These are phyloP conservation scores for Idaea straminata DNA, from an alignment of 2,888 invertebrate genomes.

Conservation along the genomic window DNA sequence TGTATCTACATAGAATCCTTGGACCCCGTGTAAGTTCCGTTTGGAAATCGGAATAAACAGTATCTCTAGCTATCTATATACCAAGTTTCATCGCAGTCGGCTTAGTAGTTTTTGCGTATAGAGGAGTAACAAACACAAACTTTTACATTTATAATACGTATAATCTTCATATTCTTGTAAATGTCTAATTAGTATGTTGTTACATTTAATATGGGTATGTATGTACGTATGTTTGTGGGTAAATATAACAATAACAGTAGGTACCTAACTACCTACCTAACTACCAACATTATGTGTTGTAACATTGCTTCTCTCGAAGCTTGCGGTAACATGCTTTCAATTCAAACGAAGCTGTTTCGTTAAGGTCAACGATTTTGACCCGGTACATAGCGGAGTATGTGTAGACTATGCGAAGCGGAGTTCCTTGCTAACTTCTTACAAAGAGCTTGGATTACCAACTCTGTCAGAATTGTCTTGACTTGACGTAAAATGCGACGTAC, in stretches of 20 bases:
- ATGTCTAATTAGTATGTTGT: background rate
- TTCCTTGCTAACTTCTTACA: no score
- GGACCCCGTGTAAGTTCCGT: no score
- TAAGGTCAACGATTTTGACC: conserved; percentile 28
- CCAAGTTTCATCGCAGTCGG: no score
- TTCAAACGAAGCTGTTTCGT: conserved; percentile 22
- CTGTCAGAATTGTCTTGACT: no score
- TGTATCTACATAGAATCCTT: no score
- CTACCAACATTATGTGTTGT: conserved; percentile 26
- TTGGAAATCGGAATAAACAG: no score
- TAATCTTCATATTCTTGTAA: background rate
- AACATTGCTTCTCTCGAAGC: conserved; percentile 44
- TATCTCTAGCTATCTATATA: no score
- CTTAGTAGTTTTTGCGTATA: no score
- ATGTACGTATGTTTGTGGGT: background rate
- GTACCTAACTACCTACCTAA: conserved; percentile 24
- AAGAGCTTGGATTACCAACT: no score
- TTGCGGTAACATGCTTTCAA: conserved; percentile 49
- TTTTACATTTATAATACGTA: background rate
- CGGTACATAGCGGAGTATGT: background rate
- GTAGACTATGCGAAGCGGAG: no score
- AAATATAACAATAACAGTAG: conserved; percentile 34
- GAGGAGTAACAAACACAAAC: no score
- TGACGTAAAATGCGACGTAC: no score
- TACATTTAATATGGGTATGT: background rate